Conservation (phyloP, 2,888 invertebrate genomes). For the Xanthorhoe designata region DNA sequence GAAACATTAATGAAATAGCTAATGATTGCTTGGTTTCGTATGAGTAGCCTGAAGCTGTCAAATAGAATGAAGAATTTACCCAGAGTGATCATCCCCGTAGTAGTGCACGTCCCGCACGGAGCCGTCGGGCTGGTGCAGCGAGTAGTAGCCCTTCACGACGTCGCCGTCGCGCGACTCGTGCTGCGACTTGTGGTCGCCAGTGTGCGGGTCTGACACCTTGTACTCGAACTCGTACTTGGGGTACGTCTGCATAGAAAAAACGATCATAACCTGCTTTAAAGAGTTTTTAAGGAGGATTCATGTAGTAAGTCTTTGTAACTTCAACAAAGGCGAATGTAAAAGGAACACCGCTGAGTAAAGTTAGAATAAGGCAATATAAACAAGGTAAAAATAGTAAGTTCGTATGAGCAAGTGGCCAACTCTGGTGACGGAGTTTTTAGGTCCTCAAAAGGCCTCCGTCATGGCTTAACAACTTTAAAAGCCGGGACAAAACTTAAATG, state of each 20-base stretch:
- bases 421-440: too few species aligned
- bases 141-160: slow-evolving; percentile 82
- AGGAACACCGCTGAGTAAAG: too few species aligned
- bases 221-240: slow-evolving; percentile 71
- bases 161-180: slow-evolving; percentile 81
- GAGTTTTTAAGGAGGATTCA: too few species aligned
- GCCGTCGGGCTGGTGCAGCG: slow-evolving; percentile 69
- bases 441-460: too few species aligned
- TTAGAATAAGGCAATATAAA: too few species aligned
- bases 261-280: slow-evolving; percentile 2
- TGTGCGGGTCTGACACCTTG: slow-evolving; percentile 76
- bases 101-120: slow-evolving; percentile 74
- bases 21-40: not conserved
- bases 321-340: too few species aligned
- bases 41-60: too few species aligned
- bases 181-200: slow-evolving; percentile 76
- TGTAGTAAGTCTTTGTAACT: too few species aligned
- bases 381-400: too few species aligned
- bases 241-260: slow-evolving; percentile 46
- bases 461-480: too few species aligned
- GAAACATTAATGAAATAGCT: not conserved
- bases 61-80: slow-evolving; percentile 47
- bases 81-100: slow-evolving; percentile 74
- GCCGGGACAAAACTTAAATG: too few species aligned
- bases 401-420: too few species aligned